Evolutionary conservation across 2,888 invertebrate genomes (phyloP), one percentile per base, ranked within the genome.

Genomic region (Pandemis corylana): DNA sequence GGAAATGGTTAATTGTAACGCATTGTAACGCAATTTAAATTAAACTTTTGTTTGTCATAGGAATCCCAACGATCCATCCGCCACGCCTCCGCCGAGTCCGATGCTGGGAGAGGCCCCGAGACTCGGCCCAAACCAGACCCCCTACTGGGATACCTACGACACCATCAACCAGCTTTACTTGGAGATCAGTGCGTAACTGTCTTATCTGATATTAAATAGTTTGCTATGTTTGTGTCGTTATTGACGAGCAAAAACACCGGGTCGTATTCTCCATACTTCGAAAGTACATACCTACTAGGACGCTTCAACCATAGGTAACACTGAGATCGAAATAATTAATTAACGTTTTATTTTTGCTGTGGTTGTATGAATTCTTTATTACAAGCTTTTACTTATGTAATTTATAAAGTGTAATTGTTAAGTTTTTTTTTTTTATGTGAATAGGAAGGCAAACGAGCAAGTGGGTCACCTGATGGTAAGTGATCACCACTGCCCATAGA

Each of bases 131-230:
- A 91, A 93, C 77, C 89, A 94, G 81, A 95, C 96, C 68, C 97
- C 97, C 59, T 97, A 97, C 88, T 98, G 98, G 98, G 98, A 98
- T 89, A 97, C 97, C 42, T 98, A 98, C 90, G 98, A 98, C 90
- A 96, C 97, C 79, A 97, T 98, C 89, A 98, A 98, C 94, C 98
- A 98, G 89, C 96, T 97, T 73, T 98, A 98, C 90, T 95, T 98
- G 91, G 98, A 96, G 93, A 94, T 97, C 88, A 96, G 97, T 97
- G 91, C 91, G 95, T 92, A 84, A 79, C 77, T 79, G 78, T 79
- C 59, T 59, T 59, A 59, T 28, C 59, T 71, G 77, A 80, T 28
- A 56, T 36, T 36, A 36, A 36, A 7, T 20, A 20, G 28, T 12
- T 56, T 51, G 13, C 6, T 51, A 51, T 51, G 7, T 51, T 6